Conservation (phyloP, 2,113 vertebrate genomes). For the Panurus biarmicus region DNA sequence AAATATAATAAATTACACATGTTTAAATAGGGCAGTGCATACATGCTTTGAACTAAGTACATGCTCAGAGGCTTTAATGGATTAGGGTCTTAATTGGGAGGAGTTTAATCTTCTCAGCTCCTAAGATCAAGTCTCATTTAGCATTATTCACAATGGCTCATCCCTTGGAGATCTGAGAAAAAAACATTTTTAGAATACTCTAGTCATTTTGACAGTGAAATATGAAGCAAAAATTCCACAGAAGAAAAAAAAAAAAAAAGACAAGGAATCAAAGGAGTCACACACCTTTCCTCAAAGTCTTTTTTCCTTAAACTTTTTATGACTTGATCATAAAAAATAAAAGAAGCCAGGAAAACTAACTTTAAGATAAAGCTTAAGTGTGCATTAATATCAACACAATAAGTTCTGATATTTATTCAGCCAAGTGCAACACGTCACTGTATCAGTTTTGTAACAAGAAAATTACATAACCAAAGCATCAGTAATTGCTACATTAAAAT, state of each 20-base stretch:
- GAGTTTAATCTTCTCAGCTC: slow-evolving; percentile 22
- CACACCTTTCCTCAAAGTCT: not conserved
- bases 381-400: not conserved
- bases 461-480: not conserved
- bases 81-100: slow-evolving; percentile 31
- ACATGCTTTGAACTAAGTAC: slow-evolving; percentile 13
- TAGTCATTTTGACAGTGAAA: not conserved
- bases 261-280: not conserved
- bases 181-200: not conserved
- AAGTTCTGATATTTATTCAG: not conserved
- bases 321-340: not conserved
- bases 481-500: not conserved
- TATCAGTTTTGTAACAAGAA: not conserved
- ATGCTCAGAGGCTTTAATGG: slow-evolving; percentile 19
- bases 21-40: slow-evolving; percentile 14
- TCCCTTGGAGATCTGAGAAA: not conserved
- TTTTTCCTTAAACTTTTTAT: not conserved
- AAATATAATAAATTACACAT: not conserved
- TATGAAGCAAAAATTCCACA: not conserved
- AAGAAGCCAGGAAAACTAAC: not conserved
- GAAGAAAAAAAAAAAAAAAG: not conserved
- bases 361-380: not conserved
- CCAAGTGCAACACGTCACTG: not conserved
- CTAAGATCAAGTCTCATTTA: not conserved
- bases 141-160: not conserved